phyloP scores from a whole-genome alignment of 1,140 invertebrate genomes.

The Calycopis cecrops region DNA sequence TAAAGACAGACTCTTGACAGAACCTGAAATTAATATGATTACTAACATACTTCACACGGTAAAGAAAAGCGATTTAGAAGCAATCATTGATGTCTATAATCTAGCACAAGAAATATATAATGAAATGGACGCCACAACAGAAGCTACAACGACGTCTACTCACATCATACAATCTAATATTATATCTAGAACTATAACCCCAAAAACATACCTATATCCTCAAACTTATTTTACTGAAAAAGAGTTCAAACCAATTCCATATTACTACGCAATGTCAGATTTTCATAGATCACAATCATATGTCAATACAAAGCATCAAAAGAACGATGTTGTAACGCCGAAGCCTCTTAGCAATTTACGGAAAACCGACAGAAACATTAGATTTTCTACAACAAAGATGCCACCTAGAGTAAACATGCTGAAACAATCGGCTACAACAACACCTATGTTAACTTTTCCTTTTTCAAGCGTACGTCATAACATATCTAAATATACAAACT shows the following conservation, averaged over 20 bases:
- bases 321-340: neutral
- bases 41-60: slow-evolving; percentile 50
- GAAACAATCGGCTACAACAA: slow-evolving; percentile 3
- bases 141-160: no score
- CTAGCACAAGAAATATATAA: slow-evolving; percentile 61
- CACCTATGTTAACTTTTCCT: slow-evolving; percentile 40
- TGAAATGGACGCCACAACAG: slow-evolving; percentile 38
- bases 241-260: slow-evolving; percentile 42
- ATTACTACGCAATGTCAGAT: slow-evolving; percentile 46
- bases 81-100: slow-evolving; percentile 63
- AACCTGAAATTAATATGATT: slow-evolving; percentile 51
- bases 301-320: slow-evolving; percentile 7
- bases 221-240: slow-evolving; percentile 29
- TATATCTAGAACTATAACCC: slow-evolving; percentile 19
- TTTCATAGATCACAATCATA: slow-evolving; percentile 48
- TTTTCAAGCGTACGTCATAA: slow-evolving; percentile 43
- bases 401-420: neutral
- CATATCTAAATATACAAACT: slow-evolving; percentile 30
- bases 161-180: slow-evolving; percentile 1
- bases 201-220: slow-evolving; percentile 21
- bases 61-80: slow-evolving; percentile 63
- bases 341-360: neutral
- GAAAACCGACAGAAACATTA: neutral
- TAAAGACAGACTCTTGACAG: slow-evolving; percentile 51
- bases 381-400: neutral